A percentile compares a stretch with the other conserved stretches of the same genome.
Conservation (phyloP, 2,888 invertebrate genomes). For the Chymomyza caudatula region DNA sequence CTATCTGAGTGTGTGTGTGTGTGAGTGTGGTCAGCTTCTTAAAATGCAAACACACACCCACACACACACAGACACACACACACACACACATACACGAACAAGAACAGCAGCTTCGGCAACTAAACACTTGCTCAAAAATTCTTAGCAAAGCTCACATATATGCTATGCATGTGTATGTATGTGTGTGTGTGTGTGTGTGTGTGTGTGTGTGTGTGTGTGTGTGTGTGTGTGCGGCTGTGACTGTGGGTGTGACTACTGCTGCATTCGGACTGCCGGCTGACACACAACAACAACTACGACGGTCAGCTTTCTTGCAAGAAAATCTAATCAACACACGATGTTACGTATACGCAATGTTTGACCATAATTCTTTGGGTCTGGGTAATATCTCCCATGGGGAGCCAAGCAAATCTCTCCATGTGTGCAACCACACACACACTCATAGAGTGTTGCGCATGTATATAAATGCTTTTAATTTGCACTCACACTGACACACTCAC, state of each 20-base stretch:
- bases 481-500: not conserved
- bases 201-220: slow-evolving; percentile 20
- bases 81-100: slow-evolving; percentile 20
- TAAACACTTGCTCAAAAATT: slow-evolving; percentile 50
- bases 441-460: not conserved
- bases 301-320: slow-evolving; percentile 72
- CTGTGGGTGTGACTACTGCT: slow-evolving; percentile 11
- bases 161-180: slow-evolving; percentile 23
- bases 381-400: slow-evolving; percentile 4
- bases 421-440: slow-evolving; percentile 2
- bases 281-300: not conserved
- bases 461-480: slow-evolving; percentile 5
- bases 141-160: slow-evolving; percentile 40
- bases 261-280: slow-evolving; percentile 10
- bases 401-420: not conserved
- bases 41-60: slow-evolving; percentile 39
- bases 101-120: too few relatives aligned
- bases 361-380: slow-evolving; percentile 6
- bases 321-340: slow-evolving; percentile 67
- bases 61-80: slow-evolving; percentile 29
- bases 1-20: slow-evolving; percentile 16
- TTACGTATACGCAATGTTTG: slow-evolving; percentile 62
- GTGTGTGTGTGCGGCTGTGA: slow-evolving; percentile 14
- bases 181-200: slow-evolving; percentile 39
- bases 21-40: slow-evolving; percentile 41